Evolutionary conservation across 2,113 vertebrate species (phyloP).

Genomic region (Odontesthes bonariensis): DNA sequence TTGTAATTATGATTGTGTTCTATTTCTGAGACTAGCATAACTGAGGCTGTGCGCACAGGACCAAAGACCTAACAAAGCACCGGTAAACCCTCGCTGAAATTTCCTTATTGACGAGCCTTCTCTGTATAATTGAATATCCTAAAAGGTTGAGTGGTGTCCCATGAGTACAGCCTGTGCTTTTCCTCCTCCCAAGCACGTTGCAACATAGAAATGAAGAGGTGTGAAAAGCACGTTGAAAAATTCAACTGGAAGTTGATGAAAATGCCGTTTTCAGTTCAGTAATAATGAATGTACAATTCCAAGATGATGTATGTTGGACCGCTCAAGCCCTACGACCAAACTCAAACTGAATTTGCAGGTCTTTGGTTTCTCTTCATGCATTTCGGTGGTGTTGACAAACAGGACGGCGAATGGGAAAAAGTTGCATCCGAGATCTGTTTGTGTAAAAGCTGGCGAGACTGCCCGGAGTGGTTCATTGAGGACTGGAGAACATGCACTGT

Average conservation of each 20-base stretch:
- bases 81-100: constrained; percentile 54
- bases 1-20: constrained; percentile 57
- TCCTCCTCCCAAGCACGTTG: constrained; percentile 1
- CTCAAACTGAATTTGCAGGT: background rate
- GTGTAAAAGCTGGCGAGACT: constrained; percentile 9
- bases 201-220: background rate
- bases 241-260: background rate
- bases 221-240: constrained; percentile 15
- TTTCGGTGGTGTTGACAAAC: background rate
- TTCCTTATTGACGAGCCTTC: constrained; percentile 23
- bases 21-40: constrained; percentile 47
- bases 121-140: constrained; percentile 21
- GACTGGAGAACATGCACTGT: constrained; percentile 14
- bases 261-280: background rate
- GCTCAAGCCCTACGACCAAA: constrained; percentile 13
- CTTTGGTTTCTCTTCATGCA: background rate
- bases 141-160: constrained; percentile 12
- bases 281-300: constrained; percentile 8
- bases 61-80: constrained; percentile 71
- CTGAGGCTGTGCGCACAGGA: constrained; percentile 68
- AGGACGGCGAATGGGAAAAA: background rate
- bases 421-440: background rate
- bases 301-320: constrained; percentile 5
- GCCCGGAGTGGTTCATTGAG: constrained; percentile 1
- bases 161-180: constrained; percentile 1